Evolutionary conservation across 2,888 invertebrate genomes (phyloP), one percentile per base, ranked within the genome.

Genomic region (Agonopterix heracliana): DNA sequence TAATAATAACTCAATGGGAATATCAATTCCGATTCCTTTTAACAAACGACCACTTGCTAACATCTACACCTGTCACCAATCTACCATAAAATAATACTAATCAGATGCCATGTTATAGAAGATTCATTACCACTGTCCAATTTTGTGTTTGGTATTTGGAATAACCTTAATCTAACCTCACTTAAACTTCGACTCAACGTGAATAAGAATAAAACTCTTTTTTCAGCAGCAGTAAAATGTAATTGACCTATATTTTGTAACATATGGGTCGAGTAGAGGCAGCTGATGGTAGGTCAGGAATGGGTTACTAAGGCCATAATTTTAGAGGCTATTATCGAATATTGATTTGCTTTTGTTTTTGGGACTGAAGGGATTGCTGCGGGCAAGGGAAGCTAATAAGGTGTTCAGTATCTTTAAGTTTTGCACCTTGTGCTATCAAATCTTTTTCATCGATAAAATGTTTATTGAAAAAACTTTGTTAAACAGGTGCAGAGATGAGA

Each of bases 371-470:
- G 60, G 62, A 68, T 71, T 61, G 78, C 81, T 75, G 52, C 60
- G 51, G 75, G 82, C 74, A 45, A 62, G 56, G 63, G 57, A 69
- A 68, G 60, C 66, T 84, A 83, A 84, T 84, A 78, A 78, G 74
- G 73, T 76, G 78, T 78, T 78, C 68, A 62, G 66, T 72, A 68
- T 76, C 71, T 67, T 65, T 63, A 58, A 66, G 67, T 74, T 82
- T 80, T 85, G 83, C 84, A 87, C 84, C 87, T 87, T 88, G 84
- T 78, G 73, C 60, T 74, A 77, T 78, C 73, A 68, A 77, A 76
- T 74, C 67, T 71, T 71, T 63, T 63, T 54, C 56, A 68, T 69
- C 66, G 55, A 54, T 66, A 41, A 67, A 68, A 64, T 54, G 61
- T 64, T 78, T 71, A 80, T 78, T 79, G 74, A 78, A 79, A 76